These are phyloP conservation scores for Drosophila quinaria DNA, from an alignment of 2,888 invertebrate species.

Conservation along the genomic window DNA sequence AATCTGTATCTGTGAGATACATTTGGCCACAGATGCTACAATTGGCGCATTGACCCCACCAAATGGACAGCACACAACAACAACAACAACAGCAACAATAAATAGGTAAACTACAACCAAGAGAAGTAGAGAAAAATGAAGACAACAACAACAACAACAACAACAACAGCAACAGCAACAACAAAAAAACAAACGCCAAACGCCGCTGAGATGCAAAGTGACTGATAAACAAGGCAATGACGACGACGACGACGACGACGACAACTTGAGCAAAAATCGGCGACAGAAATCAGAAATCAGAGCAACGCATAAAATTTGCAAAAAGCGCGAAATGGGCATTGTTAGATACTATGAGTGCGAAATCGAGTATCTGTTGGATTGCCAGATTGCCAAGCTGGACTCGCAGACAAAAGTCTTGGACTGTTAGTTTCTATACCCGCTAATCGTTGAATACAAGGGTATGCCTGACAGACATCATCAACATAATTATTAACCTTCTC, in stretches of 20 bases:
- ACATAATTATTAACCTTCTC: too few relatives aligned
- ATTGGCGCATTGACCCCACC: conserved; percentile 68
- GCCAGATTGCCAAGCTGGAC: conserved; percentile 12
- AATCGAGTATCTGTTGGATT: conserved; percentile 35
- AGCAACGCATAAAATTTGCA: conserved; percentile 69
- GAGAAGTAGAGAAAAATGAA: not conserved
- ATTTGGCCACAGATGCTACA: conserved; percentile 54
- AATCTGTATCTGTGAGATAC: conserved; percentile 62
- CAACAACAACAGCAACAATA: conserved; percentile 1
- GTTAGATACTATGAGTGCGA: conserved; percentile 34
- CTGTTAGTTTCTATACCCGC: not conserved
- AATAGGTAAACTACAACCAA: conserved; percentile 12
- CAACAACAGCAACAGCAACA: not conserved
- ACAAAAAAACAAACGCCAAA: conserved; percentile 43
- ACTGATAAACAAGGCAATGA: conserved; percentile 56
- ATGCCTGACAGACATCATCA: not conserved
- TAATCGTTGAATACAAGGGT: not conserved
- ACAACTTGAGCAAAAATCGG: conserved; percentile 61
- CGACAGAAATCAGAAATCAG: conserved; percentile 73
- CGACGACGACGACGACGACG: conserved; percentile 36
- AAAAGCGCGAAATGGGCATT: conserved; percentile 58
- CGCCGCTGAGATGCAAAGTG: conserved; percentile 65
- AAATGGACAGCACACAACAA: conserved; percentile 16
- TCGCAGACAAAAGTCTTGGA: conserved; percentile 2
- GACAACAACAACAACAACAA: not conserved